A percentile compares a stretch with the other conserved stretches of the same genome.
Evolutionary conservation across 2,888 invertebrate species (phyloP).

Genomic region (Drosophila conformis): DNA sequence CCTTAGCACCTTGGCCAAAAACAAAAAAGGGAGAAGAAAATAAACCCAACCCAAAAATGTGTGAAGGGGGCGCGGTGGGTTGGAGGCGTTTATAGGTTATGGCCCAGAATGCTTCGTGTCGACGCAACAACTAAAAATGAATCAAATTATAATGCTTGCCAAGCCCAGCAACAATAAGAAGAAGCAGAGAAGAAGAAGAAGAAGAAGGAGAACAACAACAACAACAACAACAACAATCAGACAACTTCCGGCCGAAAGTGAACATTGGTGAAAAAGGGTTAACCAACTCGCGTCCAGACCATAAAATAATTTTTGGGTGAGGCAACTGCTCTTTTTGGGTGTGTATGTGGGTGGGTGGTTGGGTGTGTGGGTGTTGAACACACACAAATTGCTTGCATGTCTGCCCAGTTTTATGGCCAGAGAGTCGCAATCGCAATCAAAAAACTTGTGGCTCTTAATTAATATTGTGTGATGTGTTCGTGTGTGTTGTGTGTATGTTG

Average conservation of each 20-base stretch:
- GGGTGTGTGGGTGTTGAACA: conserved; percentile 38
- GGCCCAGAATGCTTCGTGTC: conserved; percentile 40
- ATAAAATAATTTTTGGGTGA: conserved; percentile 66
- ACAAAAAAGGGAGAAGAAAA: neutral
- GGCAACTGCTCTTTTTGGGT: conserved; percentile 36
- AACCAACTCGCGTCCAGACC: conserved; percentile 67
- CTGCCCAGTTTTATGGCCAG: conserved; percentile 64
- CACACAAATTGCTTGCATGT: conserved; percentile 76
- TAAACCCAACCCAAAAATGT: conserved; percentile 5
- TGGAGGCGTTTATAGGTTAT: conserved; percentile 28
- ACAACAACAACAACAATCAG: conserved; percentile 2
- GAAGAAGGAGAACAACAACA: neutral
- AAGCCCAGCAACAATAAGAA: conserved; percentile 35
- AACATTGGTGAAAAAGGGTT: conserved; percentile 70
- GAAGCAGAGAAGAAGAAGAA: neutral
- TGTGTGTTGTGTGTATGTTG: neutral
- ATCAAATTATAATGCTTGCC: conserved; percentile 67
- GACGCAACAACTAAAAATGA: conserved; percentile 62
- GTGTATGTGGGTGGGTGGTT: neutral
- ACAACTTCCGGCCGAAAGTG: conserved; percentile 75
- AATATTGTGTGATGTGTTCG: conserved; percentile 41
- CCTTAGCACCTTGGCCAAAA: conserved; percentile 59
- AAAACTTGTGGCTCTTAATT: conserved; percentile 65
- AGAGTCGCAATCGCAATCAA: conserved; percentile 42
- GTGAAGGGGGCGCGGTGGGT: neutral